Evolutionary conservation across 2,113 vertebrate genomes (phyloP).

Genomic region (Okapia johnstoni): DNA sequence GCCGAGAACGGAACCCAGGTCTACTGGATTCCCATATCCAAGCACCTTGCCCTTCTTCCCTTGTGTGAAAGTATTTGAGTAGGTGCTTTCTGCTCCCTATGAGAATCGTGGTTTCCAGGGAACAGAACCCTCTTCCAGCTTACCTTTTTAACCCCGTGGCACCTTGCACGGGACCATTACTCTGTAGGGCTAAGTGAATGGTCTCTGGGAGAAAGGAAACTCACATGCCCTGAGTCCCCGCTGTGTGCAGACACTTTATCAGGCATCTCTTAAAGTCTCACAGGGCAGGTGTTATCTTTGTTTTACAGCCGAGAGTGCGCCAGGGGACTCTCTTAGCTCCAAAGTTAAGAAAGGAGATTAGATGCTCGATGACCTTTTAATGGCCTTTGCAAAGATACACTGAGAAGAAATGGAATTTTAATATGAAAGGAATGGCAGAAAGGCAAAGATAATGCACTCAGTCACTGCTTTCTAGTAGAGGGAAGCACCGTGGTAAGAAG

Average conservation of each 20-base stretch:
- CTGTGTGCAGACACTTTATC: neutral
- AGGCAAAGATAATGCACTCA: slow-evolving; percentile 30
- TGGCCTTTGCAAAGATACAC: slow-evolving; percentile 68
- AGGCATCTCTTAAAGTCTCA: neutral
- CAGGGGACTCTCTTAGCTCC: slow-evolving; percentile 29
- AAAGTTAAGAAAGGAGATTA: slow-evolving; percentile 66
- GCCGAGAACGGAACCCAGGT: neutral
- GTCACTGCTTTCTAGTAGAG: neutral
- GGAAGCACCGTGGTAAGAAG: neutral
- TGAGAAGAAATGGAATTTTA: slow-evolving; percentile 72
- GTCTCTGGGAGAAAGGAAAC: neutral
- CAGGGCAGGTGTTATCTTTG: neutral
- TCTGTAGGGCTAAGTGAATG: neutral
- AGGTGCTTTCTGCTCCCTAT: neutral
- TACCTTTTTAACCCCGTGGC: neutral
- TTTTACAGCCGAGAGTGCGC: slow-evolving; percentile 32
- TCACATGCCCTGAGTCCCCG: neutral
- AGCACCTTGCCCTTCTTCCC: neutral
- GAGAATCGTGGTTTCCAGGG: neutral
- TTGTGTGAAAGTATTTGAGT: too few species aligned
- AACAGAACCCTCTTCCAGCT: neutral
- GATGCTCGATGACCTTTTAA: slow-evolving; percentile 70
- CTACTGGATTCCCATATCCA: neutral
- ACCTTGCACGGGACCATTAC: fast-evolving
- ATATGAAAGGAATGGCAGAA: slow-evolving; percentile 40